These are phyloP conservation scores for Nipponia nippon DNA, from an alignment of 2,113 vertebrate genomes.

Conservation along the genomic window DNA sequence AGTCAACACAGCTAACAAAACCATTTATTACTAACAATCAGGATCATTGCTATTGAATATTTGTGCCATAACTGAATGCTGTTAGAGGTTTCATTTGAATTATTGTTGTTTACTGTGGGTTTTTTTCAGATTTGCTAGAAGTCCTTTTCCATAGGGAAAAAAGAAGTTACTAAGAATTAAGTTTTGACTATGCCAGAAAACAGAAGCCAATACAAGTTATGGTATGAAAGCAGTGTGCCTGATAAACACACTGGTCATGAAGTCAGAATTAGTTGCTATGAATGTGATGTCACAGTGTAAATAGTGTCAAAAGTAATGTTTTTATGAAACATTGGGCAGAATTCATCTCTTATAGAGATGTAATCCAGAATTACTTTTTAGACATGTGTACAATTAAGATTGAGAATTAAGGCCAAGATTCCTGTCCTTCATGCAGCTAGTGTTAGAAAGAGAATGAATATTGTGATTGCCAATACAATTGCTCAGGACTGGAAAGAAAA, in stretches of 20 bases:
- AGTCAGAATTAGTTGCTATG: not conserved
- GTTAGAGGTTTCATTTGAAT: not conserved
- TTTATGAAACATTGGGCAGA: not conserved
- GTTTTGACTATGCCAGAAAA: not conserved
- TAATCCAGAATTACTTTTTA: not conserved
- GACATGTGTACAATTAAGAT: not conserved
- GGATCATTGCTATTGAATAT: not conserved
- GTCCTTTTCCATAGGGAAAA: not conserved
- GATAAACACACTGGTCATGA: not conserved
- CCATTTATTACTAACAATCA: not conserved
- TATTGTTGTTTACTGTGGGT: not conserved
- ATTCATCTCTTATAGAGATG: not conserved
- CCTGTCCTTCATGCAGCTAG: not conserved
- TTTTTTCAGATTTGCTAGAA: not conserved
- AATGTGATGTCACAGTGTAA: not conserved
- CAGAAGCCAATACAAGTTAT: not conserved
- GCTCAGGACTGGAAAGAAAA: not conserved
- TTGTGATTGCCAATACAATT: not conserved
- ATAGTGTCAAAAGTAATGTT: not conserved
- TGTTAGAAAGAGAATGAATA: not conserved
- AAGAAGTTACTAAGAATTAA: not conserved
- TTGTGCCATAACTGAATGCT: not conserved
- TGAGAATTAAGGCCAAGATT: not conserved
- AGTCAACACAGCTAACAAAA: constrained; percentile 34
- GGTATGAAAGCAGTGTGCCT: not conserved